Evolutionary conservation across 1,140 invertebrate species (phyloP).

Genomic region (Lepidurus apus): DNA sequence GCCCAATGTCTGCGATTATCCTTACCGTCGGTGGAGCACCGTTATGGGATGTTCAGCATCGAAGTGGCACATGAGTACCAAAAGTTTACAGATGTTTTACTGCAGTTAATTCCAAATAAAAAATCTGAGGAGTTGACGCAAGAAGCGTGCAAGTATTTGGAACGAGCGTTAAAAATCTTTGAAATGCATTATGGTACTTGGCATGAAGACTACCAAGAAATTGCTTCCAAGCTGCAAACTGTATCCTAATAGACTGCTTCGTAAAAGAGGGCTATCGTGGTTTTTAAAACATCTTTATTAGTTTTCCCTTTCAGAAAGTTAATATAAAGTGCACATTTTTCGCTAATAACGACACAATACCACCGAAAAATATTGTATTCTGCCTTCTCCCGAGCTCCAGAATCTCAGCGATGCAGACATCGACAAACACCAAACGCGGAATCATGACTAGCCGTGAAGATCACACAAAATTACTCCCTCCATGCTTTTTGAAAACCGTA

Average conservation of each 20-base stretch:
- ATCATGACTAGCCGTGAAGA: background rate
- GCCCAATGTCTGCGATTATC: conserved; percentile 47
- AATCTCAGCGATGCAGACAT: conserved; percentile 12
- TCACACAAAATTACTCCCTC: background rate
- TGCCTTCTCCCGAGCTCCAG: conserved; percentile 1
- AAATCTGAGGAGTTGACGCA: background rate
- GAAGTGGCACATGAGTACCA: conserved; percentile 54
- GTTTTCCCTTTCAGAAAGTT: background rate
- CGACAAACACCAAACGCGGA: background rate
- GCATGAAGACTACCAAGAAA: conserved; percentile 30
- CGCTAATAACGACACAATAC: background rate
- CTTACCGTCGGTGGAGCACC: conserved; percentile 47
- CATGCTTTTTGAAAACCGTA: too few relatives aligned
- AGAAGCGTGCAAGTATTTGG: conserved; percentile 26
- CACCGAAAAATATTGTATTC: conserved; percentile 13
- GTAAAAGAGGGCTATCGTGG: background rate
- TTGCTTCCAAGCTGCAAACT: background rate
- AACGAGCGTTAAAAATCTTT: conserved; percentile 30
- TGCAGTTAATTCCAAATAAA: background rate
- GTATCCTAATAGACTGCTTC: background rate
- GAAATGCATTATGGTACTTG: conserved; percentile 33
- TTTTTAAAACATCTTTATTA: background rate
- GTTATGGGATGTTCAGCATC: conserved; percentile 53
- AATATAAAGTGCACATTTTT: too few relatives aligned
- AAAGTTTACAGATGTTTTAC: conserved; percentile 45